Base-by-base conservation (phyloP, 2,888 invertebrate species). In the Heliconius sara region DNA sequence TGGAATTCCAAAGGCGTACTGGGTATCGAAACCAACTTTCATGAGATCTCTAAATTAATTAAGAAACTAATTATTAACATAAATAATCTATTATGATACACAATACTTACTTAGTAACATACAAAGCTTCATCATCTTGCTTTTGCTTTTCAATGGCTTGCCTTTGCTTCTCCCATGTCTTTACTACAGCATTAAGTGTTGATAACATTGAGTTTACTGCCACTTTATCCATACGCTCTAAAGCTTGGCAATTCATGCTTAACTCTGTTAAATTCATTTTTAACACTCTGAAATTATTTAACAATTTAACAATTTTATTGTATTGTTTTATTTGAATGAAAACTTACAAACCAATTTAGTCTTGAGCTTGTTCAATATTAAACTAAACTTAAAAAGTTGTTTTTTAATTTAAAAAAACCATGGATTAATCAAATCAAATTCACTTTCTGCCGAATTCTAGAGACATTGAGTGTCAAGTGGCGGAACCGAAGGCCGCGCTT, bases 101-200 rank as follows among this genome's bases (percentile, higher is more conserved):
- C 13, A 52, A 12, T 76, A 89, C 92, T 90, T 92, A 96, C 96
- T 96, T 97, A 16, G 96, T 97, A 79, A 97, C 96, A 89, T 97
- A 98, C 70, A 98, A 92, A 84, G 97, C 97, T 77, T 97, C 97
- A 80, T 97, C 97, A 84, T 98, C 98, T 76, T 96, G 96, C 83
- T 97, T 96, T 85, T 96, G 96, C 85, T 95, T 95, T 83, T 96
- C 96, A 27, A 96, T 95, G 43, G 96, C 96, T 74, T 96, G 96
- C 85, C 98, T 97, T 85, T 98, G 97, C 79, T 96, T 95, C 86
- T 97, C 96, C 98, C 99, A 99, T 0, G 96, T 93, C 77, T 95
- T 89, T 34, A 97, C 97, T 76, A 98, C 96, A 67, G 96, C 92
- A 76, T 95, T 93, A 0, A 97, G 88, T 0, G 97, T 94, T 0